Evolutionary conservation across 2,797 vertebrate species (phyloP), one percentile per base, ranked within the genome.

Genomic region (Aphelocoma californica): DNA sequence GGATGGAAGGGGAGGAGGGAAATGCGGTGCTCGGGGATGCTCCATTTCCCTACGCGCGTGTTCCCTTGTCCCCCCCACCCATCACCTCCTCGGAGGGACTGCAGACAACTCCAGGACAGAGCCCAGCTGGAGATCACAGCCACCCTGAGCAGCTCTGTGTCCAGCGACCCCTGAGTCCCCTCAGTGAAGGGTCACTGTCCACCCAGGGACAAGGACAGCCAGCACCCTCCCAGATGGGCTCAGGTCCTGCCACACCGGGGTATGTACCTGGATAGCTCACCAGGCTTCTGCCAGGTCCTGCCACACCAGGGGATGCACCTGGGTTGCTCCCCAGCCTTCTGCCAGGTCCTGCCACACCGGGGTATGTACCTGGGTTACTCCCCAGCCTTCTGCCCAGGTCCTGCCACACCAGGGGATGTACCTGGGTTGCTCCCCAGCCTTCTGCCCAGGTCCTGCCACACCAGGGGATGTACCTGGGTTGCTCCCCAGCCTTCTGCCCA

Each of bases 1-100:
- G 81, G 96, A 56, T 74, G 61, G 58, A 72, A 77, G 61, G 58
- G 40, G 86, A 81, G 86, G 71, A 94, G 88, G 31, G 14, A 65
- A 42, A 56, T 2, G 5, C 57, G 58, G 44, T 28, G 61, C 81
- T 88, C 14, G 16, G 72, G 40, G 45, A 36, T 83, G 71, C 23
- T 88, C 45, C 16, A 1, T 29, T 38, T 69, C 57, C 86, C 48
- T 36, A 6, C 3, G 56, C 29, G 15, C 1, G 0, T 0, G 0
- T 65, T n/a, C 47, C 28, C 21, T 83, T 82, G 45, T 79, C 10
- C 16, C 32, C 32, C 11, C 0, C 36, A 57, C 20, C 18, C 20
- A 1, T 15, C 69, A 54, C 24, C 32, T 36, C 51, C 25, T 57
- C 3, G 0, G 26, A 87, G 42, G 67, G 62, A 80, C 31, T 32